Evolutionary conservation across 2,113 vertebrate genomes (phyloP).

Genomic region (Danio rerio): DNA sequence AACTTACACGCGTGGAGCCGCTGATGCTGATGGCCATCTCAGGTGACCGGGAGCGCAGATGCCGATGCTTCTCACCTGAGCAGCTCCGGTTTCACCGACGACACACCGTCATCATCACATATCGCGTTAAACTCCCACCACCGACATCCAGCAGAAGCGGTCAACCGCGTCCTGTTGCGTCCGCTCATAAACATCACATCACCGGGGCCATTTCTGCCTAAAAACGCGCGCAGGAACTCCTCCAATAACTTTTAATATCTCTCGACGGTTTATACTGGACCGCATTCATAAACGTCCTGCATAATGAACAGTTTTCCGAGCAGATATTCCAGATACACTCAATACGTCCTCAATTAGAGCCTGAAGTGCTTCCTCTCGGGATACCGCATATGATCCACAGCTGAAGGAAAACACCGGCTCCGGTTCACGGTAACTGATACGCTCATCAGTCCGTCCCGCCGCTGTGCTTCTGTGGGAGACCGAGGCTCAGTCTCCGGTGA

Average conservation of each 20-base stretch:
- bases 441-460: not conserved
- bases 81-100: constrained; percentile 19
- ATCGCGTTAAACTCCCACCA: not conserved
- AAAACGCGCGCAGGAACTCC: not conserved
- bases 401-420: not conserved
- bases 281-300: not conserved
- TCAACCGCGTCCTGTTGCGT: not conserved
- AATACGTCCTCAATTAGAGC: not conserved
- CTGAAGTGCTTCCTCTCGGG: not conserved
- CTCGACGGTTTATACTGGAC: not conserved
- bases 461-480: not conserved
- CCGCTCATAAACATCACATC: not conserved
- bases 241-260: not conserved
- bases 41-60: constrained; percentile 19
- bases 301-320: not conserved
- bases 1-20: constrained; percentile 20
- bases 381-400: not conserved
- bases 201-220: not conserved
- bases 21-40: constrained; percentile 34
- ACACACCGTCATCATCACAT: not conserved
- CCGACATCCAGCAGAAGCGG: not conserved
- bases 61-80: constrained; percentile 28
- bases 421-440: not conserved
- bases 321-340: not conserved
- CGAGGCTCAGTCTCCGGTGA: not conserved